Conservation (phyloP, 2,113 vertebrate species). For the Nothobranchius kuhntae region DNA sequence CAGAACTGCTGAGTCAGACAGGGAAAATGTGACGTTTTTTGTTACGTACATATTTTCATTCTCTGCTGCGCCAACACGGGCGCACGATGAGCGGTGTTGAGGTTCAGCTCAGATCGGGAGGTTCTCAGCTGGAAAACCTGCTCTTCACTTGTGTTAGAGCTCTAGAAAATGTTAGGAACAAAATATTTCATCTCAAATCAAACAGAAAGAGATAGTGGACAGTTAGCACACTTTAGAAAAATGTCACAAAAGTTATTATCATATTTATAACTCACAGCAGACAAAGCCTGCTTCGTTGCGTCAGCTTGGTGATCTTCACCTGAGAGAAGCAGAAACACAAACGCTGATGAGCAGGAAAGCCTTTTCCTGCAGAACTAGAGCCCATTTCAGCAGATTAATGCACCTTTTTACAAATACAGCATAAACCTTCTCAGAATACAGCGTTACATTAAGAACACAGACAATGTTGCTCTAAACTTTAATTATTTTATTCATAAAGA, state of each 20-base stretch:
- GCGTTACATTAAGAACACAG: no score
- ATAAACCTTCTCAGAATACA: no score
- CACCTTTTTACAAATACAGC: no score
- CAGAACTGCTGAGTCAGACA: not conserved
- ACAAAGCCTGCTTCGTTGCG: constrained; percentile 46
- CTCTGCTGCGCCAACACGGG: constrained; percentile 9
- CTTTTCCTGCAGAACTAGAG: not conserved
- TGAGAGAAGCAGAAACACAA: constrained; percentile 15
- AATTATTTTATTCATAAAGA: no score
- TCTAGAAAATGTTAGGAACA: constrained; percentile 38
- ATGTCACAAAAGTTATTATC: constrained; percentile 14
- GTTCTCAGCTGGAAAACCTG: not conserved
- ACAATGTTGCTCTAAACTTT: no score
- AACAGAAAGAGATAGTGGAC: no score
- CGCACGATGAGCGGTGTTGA: constrained; percentile 19
- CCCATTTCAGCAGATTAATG: no score
- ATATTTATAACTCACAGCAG: constrained; percentile 72
- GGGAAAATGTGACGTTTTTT: not conserved
- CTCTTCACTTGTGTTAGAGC: not conserved
- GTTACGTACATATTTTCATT: constrained; percentile 41
- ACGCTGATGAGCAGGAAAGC: not conserved
- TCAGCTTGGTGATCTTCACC: constrained; percentile 51
- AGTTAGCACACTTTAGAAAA: not conserved
- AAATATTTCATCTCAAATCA: not conserved
- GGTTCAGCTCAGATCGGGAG: constrained; percentile 9